Base-by-base conservation (phyloP, 1,140 invertebrate genomes). In the Calliphora vicina region DNA sequence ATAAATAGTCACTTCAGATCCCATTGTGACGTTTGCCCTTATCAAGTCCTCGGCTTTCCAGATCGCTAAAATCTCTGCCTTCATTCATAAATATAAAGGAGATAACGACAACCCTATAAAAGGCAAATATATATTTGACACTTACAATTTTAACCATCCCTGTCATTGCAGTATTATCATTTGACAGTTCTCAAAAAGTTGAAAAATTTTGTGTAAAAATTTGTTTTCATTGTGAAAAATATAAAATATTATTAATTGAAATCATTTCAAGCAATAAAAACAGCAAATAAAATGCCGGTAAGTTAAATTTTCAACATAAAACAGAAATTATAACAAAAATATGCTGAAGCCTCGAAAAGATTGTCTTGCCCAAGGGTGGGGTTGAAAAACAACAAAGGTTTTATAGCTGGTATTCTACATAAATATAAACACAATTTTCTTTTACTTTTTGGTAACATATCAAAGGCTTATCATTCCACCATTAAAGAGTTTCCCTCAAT, bases 401-500 rank as follows among this genome's bases (percentile, higher is more conserved):
- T n/a, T n/a, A n/a, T n/a, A n/a, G n/a, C n/a, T n/a, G n/a, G n/a
- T n/a, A n/a, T n/a, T 25, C 8, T 20, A 8, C n/a, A 8, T 15
- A 9, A 35, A 42, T 5, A 0, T 8, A 20, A 5, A 43, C 10
- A 20, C n/a, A 45, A 29, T 67, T 1, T 61, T 27, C 67, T 3
- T 29, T 10, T 57, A 4, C 23, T 81, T 61, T 67, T 67, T 2
- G 8, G 15, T 15, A 35, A 1, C 10, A 9, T 23, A 12, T 67
- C 10, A 23, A n/a, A 97, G 96, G 98, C 98, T 0, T 99, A 99
- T 92, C 98, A 99, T 92, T 99, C 98, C 0, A 95, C 95, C 87
- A 95, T 98, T 86, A 92, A 93, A 17, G 94, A 95, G 74, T 94
- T 94, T 84, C 92, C 93, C n/a, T 91, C 94, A 86, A 92, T 91